Percentiles rank a stretch among this genome's conserved stretches.
phyloP scores from a whole-genome alignment of 2,888 invertebrate genomes.

The Cataglyphis livida region DNA sequence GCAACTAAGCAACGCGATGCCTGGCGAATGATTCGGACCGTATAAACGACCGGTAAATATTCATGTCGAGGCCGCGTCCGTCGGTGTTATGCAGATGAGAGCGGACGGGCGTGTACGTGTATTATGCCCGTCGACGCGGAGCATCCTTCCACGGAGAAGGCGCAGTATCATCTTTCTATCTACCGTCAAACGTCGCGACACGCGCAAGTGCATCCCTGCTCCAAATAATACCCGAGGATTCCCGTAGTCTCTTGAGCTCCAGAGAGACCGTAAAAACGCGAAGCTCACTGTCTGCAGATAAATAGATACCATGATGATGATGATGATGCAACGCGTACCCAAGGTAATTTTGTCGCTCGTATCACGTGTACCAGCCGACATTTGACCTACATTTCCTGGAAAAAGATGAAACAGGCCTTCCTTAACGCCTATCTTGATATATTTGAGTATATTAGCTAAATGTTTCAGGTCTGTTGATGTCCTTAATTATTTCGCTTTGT shows the following conservation, averaged over 20 bases:
- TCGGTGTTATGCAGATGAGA: conserved; percentile 78
- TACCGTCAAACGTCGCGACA: conserved; percentile 72
- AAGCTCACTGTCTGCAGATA: conserved; percentile 55
- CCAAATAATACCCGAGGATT: conserved; percentile 54
- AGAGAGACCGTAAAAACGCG: conserved; percentile 9
- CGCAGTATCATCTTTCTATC: conserved; percentile 74
- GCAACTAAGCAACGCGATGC: conserved; percentile 7
- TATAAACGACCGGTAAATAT: conserved; percentile 79
- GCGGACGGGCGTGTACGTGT: conserved; percentile 49
- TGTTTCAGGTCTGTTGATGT: not conserved
- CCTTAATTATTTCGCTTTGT: conserved; percentile 1
- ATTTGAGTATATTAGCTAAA: too few species aligned
- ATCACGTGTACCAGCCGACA: conserved; percentile 17
- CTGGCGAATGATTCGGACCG: conserved; percentile 67
- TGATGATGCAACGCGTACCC: conserved; percentile 3
- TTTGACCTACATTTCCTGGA: conserved; percentile 57
- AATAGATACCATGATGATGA: conserved; percentile 50
- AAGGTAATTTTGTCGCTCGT: not conserved
- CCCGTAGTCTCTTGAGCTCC: conserved; percentile 12
- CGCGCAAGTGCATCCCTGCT: conserved; percentile 62
- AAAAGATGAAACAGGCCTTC: not conserved
- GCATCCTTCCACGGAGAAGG: conserved; percentile 68
- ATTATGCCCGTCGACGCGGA: conserved; percentile 55
- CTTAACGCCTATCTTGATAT: not conserved
- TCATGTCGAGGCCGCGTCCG: conserved; percentile 79